phyloP scores from a whole-genome alignment of 2,113 vertebrate species.

The Onychostoma macrolepis region DNA sequence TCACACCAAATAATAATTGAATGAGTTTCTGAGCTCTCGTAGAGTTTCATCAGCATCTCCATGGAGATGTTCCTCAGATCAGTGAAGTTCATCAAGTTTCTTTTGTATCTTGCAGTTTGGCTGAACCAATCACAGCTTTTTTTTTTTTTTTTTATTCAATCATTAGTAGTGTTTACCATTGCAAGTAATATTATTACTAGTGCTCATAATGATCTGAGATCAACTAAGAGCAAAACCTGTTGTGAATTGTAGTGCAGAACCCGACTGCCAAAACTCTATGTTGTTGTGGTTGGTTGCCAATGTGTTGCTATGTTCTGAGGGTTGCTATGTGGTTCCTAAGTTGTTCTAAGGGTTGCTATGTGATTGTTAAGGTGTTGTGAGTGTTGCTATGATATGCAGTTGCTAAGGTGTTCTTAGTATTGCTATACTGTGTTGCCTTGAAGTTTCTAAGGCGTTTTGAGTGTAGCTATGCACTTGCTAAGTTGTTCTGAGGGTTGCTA shows the following conservation, averaged over 20 bases:
- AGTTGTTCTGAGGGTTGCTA: no score
- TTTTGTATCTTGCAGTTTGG: no score
- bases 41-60: constrained; percentile 1
- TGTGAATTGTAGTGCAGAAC: neutral
- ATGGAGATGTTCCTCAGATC: neutral
- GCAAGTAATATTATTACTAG: neutral
- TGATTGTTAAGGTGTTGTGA: no score
- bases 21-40: neutral
- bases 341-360: no score
- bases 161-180: neutral
- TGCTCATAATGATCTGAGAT: neutral
- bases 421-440: no score
- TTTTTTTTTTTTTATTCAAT: neutral
- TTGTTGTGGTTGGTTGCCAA: neutral
- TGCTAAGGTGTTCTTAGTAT: no score
- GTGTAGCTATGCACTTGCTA: no score
- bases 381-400: no score
- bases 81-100: neutral
- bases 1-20: neutral
- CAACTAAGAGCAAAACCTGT: neutral
- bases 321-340: no score
- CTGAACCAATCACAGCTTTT: neutral
- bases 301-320: neutral
- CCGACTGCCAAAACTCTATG: neutral
- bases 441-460: no score